Conservation (phyloP, 2,888 invertebrate genomes). For the Leptinotarsa rubiginosa region DNA sequence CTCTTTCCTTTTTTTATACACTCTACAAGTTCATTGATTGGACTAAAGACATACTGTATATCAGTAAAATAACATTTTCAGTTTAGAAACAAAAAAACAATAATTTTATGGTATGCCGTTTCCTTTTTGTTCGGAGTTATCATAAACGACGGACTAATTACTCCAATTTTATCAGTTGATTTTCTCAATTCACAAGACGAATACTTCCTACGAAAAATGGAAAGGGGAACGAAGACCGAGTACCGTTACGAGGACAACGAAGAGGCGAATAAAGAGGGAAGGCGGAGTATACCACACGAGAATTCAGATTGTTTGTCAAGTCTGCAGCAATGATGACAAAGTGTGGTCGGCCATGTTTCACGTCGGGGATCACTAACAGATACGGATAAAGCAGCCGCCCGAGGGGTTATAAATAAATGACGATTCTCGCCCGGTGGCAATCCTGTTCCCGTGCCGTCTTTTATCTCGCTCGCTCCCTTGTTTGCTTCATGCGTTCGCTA, state of each 20-base stretch:
- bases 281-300: conserved; percentile 34
- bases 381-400: conserved; percentile 55
- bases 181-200: conserved; percentile 6
- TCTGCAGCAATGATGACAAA: conserved; percentile 59
- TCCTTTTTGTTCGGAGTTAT: conserved; percentile 2
- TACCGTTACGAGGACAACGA: conserved; percentile 12
- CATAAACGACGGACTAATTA: conserved; percentile 1
- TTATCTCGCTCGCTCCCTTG: conserved; percentile 37
- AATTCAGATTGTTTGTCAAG: conserved; percentile 53
- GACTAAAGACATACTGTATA: too few species aligned
- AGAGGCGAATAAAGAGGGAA: neutral
- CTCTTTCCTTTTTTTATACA: too few species aligned
- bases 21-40: too few species aligned
- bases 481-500: neutral
- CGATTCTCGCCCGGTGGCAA: conserved; percentile 55
- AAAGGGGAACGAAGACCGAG: neutral
- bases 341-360: conserved; percentile 59
- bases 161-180: neutral
- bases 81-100: neutral
- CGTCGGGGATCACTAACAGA: conserved; percentile 57
- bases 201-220: neutral
- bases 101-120: neutral
- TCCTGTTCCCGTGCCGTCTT: conserved; percentile 42
- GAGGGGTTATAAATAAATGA: conserved; percentile 61
- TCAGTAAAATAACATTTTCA: too few species aligned